Evolutionary conservation across 2,113 vertebrate species (phyloP), one percentile per base, ranked within the genome.

Genomic region (Callopanchax toddi): DNA sequence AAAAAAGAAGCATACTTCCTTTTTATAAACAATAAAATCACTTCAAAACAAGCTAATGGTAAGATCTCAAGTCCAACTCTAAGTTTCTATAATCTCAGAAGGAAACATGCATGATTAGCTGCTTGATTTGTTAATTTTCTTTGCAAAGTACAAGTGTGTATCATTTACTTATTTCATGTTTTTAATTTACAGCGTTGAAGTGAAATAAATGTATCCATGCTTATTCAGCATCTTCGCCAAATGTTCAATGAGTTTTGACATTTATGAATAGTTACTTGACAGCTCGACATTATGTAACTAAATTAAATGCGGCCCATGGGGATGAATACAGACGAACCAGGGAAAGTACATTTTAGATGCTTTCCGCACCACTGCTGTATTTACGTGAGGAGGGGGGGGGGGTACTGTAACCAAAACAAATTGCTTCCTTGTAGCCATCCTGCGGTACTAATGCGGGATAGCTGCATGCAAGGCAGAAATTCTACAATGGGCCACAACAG

Each of bases 331-430:
- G 78, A 83, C 84, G 72, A 79, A 82, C 44, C 17, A 25, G 43
- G 44, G 25, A 26, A 53, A 75, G 71, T 77, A 43, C 50, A 63
- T 82, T 73, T 52, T 12, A 51, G 62, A 81, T 64, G 61, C 62
- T 73, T 64, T 72, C 57, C 43, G 59, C 74, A 57, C 60, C 63
- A 6, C 71, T 72, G 78, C 68, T 64, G 74, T 66, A 78, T 75
- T 85, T 76, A 74, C 13, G 21, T 57, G 39, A 9, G 40, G 12
- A 13, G 11, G 37, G 11, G 12, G 40, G 40, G 4, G 17, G 40
- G 59, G 64, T 60, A 60, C 67, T 70, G 69, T 71, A 75, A 84
- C 79, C 71, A 78, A 83, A 84, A 89, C 74, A 83, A 84, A 87
- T 83, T 85, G 61, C 82, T 69, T 85, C 82, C 78, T 78, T 68